Percentiles rank a stretch among this genome's conserved stretches.
phyloP scores from a whole-genome alignment of 2,797 vertebrate species.

The Chiloscyllium punctatum region DNA sequence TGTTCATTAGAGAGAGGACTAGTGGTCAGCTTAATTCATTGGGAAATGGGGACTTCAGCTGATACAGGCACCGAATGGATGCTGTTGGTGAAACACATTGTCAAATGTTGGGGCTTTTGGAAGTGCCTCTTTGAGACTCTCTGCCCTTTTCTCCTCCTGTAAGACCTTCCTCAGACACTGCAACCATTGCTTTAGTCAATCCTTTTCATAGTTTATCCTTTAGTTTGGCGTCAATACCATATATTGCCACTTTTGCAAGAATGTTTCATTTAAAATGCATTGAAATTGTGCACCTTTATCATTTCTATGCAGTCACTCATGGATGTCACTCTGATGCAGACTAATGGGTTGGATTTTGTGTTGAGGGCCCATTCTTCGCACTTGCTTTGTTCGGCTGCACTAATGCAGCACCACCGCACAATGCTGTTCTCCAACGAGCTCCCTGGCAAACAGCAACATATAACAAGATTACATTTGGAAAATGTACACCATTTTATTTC shows the following conservation, averaged over 20 bases:
- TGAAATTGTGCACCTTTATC: constrained; percentile 66
- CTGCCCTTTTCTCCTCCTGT: not conserved
- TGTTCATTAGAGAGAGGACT: too few relatives aligned
- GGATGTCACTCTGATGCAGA: constrained; percentile 73
- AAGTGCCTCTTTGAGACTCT: not conserved
- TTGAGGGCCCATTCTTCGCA: constrained; percentile 83
- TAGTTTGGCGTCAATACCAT: not conserved
- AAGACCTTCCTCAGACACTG: not conserved
- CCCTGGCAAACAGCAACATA: constrained; percentile 52
- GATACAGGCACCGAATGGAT: too few relatives aligned
- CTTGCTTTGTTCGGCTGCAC: constrained; percentile 74
- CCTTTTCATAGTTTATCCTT: not conserved
- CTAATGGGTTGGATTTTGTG: constrained; percentile 74
- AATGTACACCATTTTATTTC: not conserved
- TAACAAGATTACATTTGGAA: not conserved
- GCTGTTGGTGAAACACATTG: too few relatives aligned
- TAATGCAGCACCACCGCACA: constrained; percentile 87
- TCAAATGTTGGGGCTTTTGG: not conserved
- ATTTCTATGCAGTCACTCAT: constrained; percentile 76
- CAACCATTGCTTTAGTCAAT: not conserved
- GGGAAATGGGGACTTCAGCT: too few relatives aligned
- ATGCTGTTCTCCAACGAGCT: constrained; percentile 82
- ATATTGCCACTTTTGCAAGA: not conserved
- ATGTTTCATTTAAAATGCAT: not conserved
- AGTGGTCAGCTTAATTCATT: too few relatives aligned